These are phyloP conservation scores for Corythaixoides concolor DNA, from an alignment of 2,113 vertebrate genomes.

Conservation along the genomic window DNA sequence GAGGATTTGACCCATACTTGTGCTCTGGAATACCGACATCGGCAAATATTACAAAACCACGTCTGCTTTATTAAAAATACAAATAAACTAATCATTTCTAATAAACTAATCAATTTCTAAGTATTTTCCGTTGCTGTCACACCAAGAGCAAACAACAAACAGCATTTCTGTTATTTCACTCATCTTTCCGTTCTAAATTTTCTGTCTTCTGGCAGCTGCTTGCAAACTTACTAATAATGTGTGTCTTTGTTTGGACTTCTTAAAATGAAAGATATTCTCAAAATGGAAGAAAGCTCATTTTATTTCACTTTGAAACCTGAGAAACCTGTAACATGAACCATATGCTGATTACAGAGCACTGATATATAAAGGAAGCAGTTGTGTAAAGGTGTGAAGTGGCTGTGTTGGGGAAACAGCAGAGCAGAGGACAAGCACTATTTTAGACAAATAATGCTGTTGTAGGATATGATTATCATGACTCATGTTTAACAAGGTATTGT, in stretches of 20 bases:
- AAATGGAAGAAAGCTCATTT: slow-evolving; percentile 74
- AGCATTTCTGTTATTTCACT: slow-evolving; percentile 63
- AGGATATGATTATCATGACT: not conserved
- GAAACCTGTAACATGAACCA: slow-evolving; percentile 74
- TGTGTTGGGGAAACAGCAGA: not conserved
- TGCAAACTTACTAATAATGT: slow-evolving; percentile 60
- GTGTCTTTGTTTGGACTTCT: slow-evolving; percentile 66
- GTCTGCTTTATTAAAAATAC: slow-evolving; percentile 65
- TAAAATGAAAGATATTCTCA: slow-evolving; percentile 67
- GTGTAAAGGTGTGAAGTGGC: slow-evolving; percentile 33
- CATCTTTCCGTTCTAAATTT: slow-evolving; percentile 63
- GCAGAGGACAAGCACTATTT: slow-evolving; percentile 20
- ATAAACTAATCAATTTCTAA: slow-evolving; percentile 69
- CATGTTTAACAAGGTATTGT: not conserved
- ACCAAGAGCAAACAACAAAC: slow-evolving; percentile 62
- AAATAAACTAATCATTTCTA: slow-evolving; percentile 69
- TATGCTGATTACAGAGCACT: slow-evolving; percentile 62
- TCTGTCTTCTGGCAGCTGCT: slow-evolving; percentile 69
- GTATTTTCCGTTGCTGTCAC: slow-evolving; percentile 37
- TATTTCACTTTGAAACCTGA: slow-evolving; percentile 74
- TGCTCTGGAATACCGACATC: not conserved
- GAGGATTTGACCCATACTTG: not conserved
- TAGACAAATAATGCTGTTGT: slow-evolving; percentile 3
- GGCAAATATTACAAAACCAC: slow-evolving; percentile 51
- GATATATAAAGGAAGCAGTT: slow-evolving; percentile 52